Percentiles rank a stretch among this genome's conserved stretches.
These are phyloP conservation scores for Philotrypesis tridentata DNA, from an alignment of 1,140 invertebrate genomes.

Conservation along the genomic window DNA sequence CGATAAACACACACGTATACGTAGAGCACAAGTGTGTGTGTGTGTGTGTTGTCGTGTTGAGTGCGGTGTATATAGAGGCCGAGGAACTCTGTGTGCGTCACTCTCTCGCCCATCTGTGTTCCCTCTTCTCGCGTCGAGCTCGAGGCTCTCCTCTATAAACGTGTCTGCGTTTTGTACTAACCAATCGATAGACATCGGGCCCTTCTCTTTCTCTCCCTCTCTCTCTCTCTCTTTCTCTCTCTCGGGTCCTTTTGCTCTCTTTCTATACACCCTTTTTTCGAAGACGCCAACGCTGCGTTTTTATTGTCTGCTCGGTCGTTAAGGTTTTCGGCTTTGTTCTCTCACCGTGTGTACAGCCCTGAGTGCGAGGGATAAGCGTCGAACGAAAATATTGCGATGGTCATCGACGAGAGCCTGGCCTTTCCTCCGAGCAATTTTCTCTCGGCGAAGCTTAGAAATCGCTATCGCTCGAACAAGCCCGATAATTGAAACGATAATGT, in stretches of 20 bases:
- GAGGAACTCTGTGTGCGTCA: slow-evolving; percentile 11
- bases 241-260: background rate
- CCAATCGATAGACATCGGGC: slow-evolving; percentile 65
- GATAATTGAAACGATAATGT: background rate
- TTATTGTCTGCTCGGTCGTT: too few relatives aligned
- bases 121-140: background rate
- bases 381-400: background rate
- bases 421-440: too few relatives aligned
- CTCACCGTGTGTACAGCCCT: background rate
- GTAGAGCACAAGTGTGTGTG: too few relatives aligned
- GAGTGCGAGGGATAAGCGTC: too few relatives aligned
- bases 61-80: background rate
- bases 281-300: background rate
- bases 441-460: too few relatives aligned
- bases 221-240: slow-evolving; percentile 40
- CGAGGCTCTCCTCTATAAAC: too few relatives aligned
- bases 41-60: background rate
- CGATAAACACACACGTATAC: slow-evolving; percentile 63
- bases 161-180: slow-evolving; percentile 56
- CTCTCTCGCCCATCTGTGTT: background rate
- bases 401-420: too few relatives aligned
- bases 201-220: slow-evolving; percentile 54
- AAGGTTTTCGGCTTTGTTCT: background rate
- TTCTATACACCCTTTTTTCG: slow-evolving; percentile 11
- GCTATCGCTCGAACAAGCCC: too few relatives aligned